Base-by-base conservation (phyloP, 2,113 vertebrate species). In the Ameiurus melas region DNA sequence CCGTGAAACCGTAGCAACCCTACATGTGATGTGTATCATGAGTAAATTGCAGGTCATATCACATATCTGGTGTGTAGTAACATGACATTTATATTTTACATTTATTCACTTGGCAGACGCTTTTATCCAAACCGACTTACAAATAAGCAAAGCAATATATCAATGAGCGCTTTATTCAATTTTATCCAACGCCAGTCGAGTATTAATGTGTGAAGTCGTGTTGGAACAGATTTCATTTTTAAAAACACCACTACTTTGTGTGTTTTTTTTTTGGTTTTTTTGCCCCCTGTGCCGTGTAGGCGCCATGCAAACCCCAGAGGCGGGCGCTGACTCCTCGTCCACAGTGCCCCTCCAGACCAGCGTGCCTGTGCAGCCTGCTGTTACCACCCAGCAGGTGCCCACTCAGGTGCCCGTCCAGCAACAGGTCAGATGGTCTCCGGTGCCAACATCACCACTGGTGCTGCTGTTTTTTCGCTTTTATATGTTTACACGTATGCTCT, bases 251-350 rank as follows among this genome's bases (percentile, higher is more conserved):
- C 36, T 53, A 0, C 19, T 43, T 39, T 43, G 36, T n/a, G n/a
- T n/a, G n/a, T 73, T 22, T 39, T 27, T 25, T 0, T 39, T 39
- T 39, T 39, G 36, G n/a, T 73, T 22, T 39, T 27, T 27, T 0
- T 14, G 3, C 9, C 3, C 9, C 20, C 17, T 22, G 66, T 83
- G 2, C 9, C 4, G 0, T 53, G 17, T 84, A 97, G 97, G 94
- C 94, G 97, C 96, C 96, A 99, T 99, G 98, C 98, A 99, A 96
- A 97, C 95, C 92, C 95, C 98, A 51, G 97, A 99, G 94, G 95
- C 94, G 81, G 96, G 96, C 92, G 95, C 97, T 87, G 97, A 98
- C 89, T 94, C 97, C 62, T 94, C 97, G 57, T 95, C 98, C 85
- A 96, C 97, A 0, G 97, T 98, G 94, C 93, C 97, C 3, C 96